Percentiles rank a stretch among this genome's conserved stretches.
Evolutionary conservation across 2,113 vertebrate species (phyloP).

Genomic region (Forbesichthys papilliferus): DNA sequence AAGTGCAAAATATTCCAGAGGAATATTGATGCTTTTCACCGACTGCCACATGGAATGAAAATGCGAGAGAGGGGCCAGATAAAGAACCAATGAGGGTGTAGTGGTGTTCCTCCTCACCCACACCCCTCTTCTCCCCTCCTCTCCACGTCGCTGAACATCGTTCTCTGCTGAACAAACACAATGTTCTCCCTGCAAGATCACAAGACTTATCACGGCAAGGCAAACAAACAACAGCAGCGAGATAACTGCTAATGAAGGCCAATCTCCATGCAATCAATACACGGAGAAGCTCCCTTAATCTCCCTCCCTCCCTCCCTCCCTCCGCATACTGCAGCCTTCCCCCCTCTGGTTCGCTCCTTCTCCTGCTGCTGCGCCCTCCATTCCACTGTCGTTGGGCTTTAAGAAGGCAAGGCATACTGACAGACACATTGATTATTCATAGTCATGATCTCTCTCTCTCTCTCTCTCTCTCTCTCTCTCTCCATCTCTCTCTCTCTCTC

Average conservation of each 20-base stretch:
- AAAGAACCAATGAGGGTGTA: neutral
- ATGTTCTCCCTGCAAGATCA: conserved; percentile 65
- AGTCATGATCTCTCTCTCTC: conserved; percentile 38
- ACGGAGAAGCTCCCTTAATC: conserved; percentile 70
- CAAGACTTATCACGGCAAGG: conserved; percentile 69
- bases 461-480: conserved; percentile 10
- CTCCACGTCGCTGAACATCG: conserved; percentile 11
- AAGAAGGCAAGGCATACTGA: conserved; percentile 64
- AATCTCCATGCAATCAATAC: conserved; percentile 74
- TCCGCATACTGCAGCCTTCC: conserved; percentile 5
- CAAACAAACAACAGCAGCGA: conserved; percentile 70
- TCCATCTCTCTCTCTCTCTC: no score
- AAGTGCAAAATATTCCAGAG: neutral
- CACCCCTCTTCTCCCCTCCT: neutral
- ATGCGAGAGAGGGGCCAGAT: neutral
- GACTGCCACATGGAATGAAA: neutral
- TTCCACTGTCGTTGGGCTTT: conserved; percentile 56
- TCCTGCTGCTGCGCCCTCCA: conserved; percentile 39
- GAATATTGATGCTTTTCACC: conserved; percentile 1
- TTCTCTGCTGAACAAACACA: conserved; percentile 63
- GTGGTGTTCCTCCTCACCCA: neutral
- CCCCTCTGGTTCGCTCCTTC: conserved; percentile 33
- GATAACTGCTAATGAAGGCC: conserved; percentile 71
- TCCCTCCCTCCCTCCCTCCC: conserved; percentile 37
- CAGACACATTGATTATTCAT: conserved; percentile 73